These are phyloP conservation scores for Epistrophe grossulariae DNA, from an alignment of 2,888 invertebrate species.

Conservation along the genomic window DNA sequence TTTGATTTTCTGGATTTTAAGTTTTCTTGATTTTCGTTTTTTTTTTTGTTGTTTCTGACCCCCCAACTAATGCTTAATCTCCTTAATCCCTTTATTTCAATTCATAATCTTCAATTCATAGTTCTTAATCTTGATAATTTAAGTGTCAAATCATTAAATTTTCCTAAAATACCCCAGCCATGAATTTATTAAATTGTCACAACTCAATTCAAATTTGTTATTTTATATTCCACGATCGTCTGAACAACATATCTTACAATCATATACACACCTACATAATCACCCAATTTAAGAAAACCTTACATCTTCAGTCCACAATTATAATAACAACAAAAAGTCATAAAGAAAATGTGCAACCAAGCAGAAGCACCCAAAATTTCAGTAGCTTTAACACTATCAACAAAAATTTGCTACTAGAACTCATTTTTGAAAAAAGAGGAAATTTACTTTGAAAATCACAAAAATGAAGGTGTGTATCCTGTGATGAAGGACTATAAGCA, in stretches of 20 bases:
- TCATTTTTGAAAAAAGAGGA: background rate
- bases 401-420: background rate
- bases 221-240: constrained; percentile 2
- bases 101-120: too few species aligned
- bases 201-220: background rate
- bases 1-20: too few species aligned
- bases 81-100: too few species aligned
- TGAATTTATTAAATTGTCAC: too few species aligned
- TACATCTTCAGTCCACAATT: background rate
- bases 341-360: background rate
- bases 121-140: too few species aligned
- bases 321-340: background rate
- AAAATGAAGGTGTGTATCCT: constrained; percentile 22
- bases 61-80: too few species aligned
- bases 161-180: too few species aligned
- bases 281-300: background rate
- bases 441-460: background rate
- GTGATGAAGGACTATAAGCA: background rate
- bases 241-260: background rate
- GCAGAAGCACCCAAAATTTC: background rate
- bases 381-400: background rate
- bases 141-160: too few species aligned
- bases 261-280: background rate
- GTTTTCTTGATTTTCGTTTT: too few species aligned
- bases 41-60: too few species aligned